A percentile compares a stretch with the other conserved stretches of the same genome.
Evolutionary conservation across 2,113 vertebrate genomes (phyloP).

Genomic region (Recurvirostra avosetta): DNA sequence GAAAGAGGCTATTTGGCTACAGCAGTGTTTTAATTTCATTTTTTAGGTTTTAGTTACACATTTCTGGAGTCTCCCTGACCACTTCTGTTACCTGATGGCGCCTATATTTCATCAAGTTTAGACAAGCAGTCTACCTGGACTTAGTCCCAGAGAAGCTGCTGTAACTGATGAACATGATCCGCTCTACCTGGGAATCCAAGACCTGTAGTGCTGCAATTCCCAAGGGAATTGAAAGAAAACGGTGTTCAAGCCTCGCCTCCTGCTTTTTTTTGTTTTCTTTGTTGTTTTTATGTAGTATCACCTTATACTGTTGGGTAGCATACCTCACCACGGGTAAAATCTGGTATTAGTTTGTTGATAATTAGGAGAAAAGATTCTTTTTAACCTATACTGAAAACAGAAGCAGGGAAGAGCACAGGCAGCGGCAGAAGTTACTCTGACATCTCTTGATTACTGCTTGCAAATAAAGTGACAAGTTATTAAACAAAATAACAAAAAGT

Average conservation of each 20-base stretch:
- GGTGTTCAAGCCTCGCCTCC: constrained; percentile 57
- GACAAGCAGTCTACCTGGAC: constrained; percentile 85
- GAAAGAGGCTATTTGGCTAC: constrained; percentile 67
- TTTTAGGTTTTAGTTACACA: constrained; percentile 90
- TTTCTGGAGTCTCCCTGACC: constrained; percentile 78
- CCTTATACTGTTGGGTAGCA: constrained; percentile 68
- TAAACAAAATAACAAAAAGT: constrained; percentile 58
- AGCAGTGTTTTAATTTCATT: constrained; percentile 76
- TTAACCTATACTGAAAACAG: constrained; percentile 79
- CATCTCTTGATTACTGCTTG: constrained; percentile 81
- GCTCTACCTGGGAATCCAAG: constrained; percentile 78
- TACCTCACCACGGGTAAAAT: constrained; percentile 67
- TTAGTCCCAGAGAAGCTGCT: constrained; percentile 79
- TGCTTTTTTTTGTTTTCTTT: constrained; percentile 74
- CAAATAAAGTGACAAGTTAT: constrained; percentile 50
- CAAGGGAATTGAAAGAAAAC: constrained; percentile 79
- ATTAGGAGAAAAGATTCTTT: constrained; percentile 77
- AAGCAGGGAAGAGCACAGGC: constrained; percentile 76
- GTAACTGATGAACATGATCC: constrained; percentile 87
- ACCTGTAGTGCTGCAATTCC: constrained; percentile 78
- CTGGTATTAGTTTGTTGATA: constrained; percentile 70
- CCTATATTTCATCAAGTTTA: constrained; percentile 83
- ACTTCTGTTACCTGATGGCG: constrained; percentile 89
- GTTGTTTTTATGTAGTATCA: constrained; percentile 65
- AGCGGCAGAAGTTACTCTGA: constrained; percentile 80